Conservation (phyloP, 2,113 vertebrate genomes). For the Ancistrus triradiatus region DNA sequence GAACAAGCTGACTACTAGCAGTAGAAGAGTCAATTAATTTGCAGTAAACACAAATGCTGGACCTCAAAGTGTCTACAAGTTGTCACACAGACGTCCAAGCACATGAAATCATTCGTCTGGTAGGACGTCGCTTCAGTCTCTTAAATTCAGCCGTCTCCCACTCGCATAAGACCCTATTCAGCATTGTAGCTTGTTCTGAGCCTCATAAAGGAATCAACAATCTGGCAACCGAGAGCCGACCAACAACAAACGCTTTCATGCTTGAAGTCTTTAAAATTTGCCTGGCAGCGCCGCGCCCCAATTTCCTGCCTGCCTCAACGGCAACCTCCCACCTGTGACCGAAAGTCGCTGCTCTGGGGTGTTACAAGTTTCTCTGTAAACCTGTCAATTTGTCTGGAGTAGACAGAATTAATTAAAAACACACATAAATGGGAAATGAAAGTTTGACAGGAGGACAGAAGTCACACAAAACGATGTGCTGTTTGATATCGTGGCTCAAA, state of each 20-base stretch:
- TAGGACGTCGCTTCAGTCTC: background rate
- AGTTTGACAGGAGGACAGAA: conserved; percentile 8
- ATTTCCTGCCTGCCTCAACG: conserved; percentile 31
- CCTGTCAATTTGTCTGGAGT: conserved; percentile 33
- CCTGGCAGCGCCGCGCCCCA: conserved; percentile 37
- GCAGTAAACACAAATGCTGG: no score
- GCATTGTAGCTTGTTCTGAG: conserved; percentile 18
- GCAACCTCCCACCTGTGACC: conserved; percentile 24
- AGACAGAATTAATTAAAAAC: conserved; percentile 34
- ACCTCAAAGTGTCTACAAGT: no score
- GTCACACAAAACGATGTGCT: background rate
- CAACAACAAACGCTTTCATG: conserved; percentile 25
- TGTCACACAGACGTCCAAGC: no score
- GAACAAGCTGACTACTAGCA: no score
- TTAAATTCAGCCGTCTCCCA: conserved; percentile 23
- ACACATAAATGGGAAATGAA: conserved; percentile 42
- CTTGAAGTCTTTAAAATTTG: conserved; percentile 25
- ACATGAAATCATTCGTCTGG: no score
- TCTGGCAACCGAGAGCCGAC: conserved; percentile 24
- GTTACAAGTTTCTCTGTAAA: conserved; percentile 36
- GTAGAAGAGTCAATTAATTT: no score
- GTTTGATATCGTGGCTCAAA: no score
- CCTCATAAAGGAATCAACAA: conserved; percentile 39
- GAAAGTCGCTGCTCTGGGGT: background rate
- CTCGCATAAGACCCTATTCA: conserved; percentile 15